phyloP scores from a whole-genome alignment of 2,113 vertebrate genomes.

The Ptilonorhynchus violaceus region DNA sequence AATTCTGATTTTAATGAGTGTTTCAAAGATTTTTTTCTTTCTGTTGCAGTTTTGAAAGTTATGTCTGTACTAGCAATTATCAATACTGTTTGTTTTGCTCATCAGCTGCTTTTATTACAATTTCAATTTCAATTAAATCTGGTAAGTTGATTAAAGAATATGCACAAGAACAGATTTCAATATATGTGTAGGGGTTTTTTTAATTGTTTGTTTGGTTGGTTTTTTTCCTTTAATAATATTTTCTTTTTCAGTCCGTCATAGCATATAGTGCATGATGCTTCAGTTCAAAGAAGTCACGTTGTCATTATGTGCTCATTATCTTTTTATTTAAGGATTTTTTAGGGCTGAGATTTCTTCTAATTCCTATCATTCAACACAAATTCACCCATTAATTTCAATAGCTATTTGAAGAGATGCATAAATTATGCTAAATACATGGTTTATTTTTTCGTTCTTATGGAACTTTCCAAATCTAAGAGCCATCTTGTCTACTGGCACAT shows the following conservation, averaged over 20 bases:
- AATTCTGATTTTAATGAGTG: background rate
- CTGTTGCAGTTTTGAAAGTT: background rate
- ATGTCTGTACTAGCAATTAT: background rate
- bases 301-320: background rate
- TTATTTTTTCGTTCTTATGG: background rate
- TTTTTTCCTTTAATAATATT: background rate
- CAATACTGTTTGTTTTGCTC: background rate
- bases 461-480: background rate
- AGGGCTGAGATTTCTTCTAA: background rate
- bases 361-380: background rate
- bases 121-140: background rate
- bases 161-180: background rate
- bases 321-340: background rate
- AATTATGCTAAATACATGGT: background rate
- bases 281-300: background rate
- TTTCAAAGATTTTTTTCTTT: background rate
- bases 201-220: background rate
- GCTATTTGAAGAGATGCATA: background rate
- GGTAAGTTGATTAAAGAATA: background rate
- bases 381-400: background rate
- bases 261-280: background rate
- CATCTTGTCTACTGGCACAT: background rate
- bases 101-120: background rate
- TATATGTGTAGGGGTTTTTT: no score
- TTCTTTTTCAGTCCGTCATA: background rate